A percentile compares a stretch with the other conserved stretches of the same genome.
Conservation (phyloP, 1,140 invertebrate species). For the Armadillidium nasatum region DNA sequence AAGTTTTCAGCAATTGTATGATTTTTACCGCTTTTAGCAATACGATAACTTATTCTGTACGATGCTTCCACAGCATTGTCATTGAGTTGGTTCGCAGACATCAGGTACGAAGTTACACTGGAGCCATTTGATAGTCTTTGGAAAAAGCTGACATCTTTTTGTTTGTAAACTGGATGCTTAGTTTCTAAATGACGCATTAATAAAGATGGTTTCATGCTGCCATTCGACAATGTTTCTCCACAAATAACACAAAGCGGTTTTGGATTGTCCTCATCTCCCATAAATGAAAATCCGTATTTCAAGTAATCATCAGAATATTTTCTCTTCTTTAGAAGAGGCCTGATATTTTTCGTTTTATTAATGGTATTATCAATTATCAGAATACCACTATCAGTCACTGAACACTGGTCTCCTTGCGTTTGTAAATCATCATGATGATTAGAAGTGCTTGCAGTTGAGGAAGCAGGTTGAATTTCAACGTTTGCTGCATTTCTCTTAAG, state of each 20-base stretch:
- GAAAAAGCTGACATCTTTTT: not conserved
- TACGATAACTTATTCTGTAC: not conserved
- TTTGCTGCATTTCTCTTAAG: too few relatives aligned
- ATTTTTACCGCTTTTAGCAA: not conserved
- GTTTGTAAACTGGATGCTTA: not conserved
- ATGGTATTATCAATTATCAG: too few relatives aligned
- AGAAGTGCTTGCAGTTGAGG: too few relatives aligned
- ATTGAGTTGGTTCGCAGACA: not conserved
- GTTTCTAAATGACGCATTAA: not conserved
- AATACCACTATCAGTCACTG: too few relatives aligned
- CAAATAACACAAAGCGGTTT: constrained; percentile 31
- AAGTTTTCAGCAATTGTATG: not conserved
- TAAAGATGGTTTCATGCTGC: constrained; percentile 17
- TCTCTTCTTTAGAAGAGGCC: not conserved
- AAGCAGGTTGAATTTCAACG: too few relatives aligned
- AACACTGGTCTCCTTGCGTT: too few relatives aligned
- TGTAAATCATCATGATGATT: too few relatives aligned
- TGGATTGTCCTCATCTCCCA: constrained; percentile 27
- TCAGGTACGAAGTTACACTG: not conserved
- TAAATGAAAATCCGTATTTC: constrained; percentile 25
- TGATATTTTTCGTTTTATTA: too few relatives aligned
- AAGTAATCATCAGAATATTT: constrained; percentile 26
- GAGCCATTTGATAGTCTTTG: not conserved
- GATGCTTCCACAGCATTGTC: not conserved
- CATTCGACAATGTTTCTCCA: constrained; percentile 28